Percentiles rank a stretch among this genome's conserved stretches.
phyloP scores from a whole-genome alignment of 2,888 invertebrate genomes.

The Mythimna pallens region DNA sequence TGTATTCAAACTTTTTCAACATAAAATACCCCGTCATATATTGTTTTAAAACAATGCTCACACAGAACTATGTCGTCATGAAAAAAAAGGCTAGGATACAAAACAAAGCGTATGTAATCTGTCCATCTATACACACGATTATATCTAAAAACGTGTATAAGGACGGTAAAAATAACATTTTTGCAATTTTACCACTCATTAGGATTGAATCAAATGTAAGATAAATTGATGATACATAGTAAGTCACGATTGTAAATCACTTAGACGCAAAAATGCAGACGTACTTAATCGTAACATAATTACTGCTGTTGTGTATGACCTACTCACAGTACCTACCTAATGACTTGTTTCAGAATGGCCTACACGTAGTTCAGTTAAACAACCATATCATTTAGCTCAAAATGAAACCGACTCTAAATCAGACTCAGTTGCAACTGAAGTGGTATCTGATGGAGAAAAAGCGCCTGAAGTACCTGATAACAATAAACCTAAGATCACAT shows the following conservation, averaged over 20 bases:
- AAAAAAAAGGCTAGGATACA: conserved; percentile 35
- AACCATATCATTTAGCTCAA: conserved; percentile 72
- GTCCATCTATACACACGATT: conserved; percentile 40
- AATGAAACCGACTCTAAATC: conserved; percentile 53
- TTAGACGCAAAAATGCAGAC: conserved; percentile 28
- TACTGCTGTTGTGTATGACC: conserved; percentile 29
- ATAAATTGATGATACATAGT: conserved; percentile 43
- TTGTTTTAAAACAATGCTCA: conserved; percentile 51
- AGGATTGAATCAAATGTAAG: conserved; percentile 19
- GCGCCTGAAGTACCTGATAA: conserved; percentile 42
- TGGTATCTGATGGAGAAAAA: conserved; percentile 41
- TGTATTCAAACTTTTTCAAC: conserved; percentile 16
- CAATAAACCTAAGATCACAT: conserved; percentile 62
- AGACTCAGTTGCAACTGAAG: conserved; percentile 34
- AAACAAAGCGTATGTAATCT: conserved; percentile 54
- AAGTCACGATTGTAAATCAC: conserved; percentile 46
- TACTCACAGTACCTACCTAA: conserved; percentile 27
- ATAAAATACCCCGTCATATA: conserved; percentile 34
- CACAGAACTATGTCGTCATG: conserved; percentile 13
- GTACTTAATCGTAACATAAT: conserved; percentile 19
- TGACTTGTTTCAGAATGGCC: conserved; percentile 80
- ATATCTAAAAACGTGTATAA: not conserved
- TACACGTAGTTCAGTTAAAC: conserved; percentile 79
- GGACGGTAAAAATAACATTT: conserved; percentile 26
- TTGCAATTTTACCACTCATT: conserved; percentile 32